Conservation (phyloP, 2,797 vertebrate genomes). For the Miichthys miiuy region DNA sequence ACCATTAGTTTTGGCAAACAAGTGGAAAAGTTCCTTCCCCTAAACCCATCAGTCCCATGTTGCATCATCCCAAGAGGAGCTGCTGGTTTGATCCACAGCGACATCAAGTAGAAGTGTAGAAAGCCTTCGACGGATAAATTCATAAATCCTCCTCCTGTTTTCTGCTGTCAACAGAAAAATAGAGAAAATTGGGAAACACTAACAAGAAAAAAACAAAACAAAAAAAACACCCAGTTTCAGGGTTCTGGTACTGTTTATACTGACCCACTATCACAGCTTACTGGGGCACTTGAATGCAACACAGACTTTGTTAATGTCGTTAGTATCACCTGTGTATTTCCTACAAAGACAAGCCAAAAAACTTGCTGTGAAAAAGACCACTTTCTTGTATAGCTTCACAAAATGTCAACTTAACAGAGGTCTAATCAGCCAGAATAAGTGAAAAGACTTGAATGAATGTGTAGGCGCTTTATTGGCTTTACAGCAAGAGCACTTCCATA, state of each 20-base stretch:
- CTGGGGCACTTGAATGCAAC: neutral
- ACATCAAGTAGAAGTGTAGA: conserved; percentile 59
- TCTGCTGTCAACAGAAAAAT: conserved; percentile 37
- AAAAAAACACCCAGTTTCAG: neutral
- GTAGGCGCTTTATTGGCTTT: neutral
- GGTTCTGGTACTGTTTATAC: neutral
- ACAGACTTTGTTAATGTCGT: neutral
- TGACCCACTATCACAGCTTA: no score
- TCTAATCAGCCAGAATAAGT: neutral
- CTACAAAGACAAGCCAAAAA: neutral
- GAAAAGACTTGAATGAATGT: neutral
- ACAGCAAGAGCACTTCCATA: no score
- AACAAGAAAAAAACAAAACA: neutral
- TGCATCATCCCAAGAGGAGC: conserved; percentile 46
- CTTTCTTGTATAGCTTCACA: neutral
- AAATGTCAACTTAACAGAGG: neutral
- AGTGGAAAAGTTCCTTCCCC: conserved; percentile 36
- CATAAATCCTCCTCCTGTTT: conserved; percentile 40
- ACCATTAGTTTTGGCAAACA: conserved; percentile 70
- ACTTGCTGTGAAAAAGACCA: neutral
- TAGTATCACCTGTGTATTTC: neutral
- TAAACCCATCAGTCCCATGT: conserved; percentile 39
- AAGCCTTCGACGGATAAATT: conserved; percentile 49
- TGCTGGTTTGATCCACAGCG: conserved; percentile 51
- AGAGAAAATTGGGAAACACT: neutral